phyloP scores from a whole-genome alignment of 2,888 invertebrate species.

The Synanthedon andrenaeformis region DNA sequence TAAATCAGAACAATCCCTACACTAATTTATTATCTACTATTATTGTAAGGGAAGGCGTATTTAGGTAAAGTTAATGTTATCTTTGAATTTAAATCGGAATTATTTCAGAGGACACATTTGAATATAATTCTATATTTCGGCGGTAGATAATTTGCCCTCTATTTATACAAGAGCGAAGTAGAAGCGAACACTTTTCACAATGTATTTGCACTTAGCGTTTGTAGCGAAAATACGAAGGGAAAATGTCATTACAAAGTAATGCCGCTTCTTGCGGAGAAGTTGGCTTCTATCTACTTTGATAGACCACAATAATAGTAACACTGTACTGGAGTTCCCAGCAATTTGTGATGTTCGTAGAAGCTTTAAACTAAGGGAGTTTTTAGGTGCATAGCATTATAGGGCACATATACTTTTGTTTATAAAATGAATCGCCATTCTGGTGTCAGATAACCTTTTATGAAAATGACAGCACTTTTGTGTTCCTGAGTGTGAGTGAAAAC shows the following conservation, averaged over 20 bases:
- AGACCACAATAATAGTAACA: neutral
- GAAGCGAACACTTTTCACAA: neutral
- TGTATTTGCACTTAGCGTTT: constrained; percentile 1
- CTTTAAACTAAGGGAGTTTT: neutral
- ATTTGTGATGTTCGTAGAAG: neutral
- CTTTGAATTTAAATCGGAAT: constrained; percentile 13
- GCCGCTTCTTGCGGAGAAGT: neutral
- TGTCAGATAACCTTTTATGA: no score
- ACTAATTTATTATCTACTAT: neutral
- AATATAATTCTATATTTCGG: neutral
- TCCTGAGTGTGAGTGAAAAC: no score
- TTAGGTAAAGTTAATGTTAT: constrained; percentile 13
- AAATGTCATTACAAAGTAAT: neutral
- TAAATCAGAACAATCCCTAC: neutral
- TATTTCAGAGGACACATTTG: constrained; percentile 1
- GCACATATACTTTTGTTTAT: neutral
- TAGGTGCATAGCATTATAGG: neutral
- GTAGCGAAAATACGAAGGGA: neutral
- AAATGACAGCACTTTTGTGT: no score
- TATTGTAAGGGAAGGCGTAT: constrained; percentile 2
- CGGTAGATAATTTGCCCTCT: neutral
- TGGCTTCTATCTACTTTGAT: neutral
- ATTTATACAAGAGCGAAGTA: neutral
- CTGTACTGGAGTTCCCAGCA: no score
- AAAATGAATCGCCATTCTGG: no score